phyloP scores from a whole-genome alignment of 92 coral and sea anemone genomes.

The Ricordea florida region DNA sequence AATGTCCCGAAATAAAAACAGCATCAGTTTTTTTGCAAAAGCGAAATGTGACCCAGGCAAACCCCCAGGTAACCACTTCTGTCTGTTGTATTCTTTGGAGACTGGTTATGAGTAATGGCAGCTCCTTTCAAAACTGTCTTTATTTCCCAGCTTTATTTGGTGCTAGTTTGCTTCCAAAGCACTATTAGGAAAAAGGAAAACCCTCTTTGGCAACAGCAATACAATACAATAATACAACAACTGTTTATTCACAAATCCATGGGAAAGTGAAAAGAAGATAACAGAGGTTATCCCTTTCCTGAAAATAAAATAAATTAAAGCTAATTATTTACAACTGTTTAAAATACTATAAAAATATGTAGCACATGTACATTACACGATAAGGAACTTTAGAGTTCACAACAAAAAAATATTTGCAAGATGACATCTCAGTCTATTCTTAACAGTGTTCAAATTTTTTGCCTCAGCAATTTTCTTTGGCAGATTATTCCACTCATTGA shows the following conservation, averaged over 20 bases:
- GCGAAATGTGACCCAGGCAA: too few relatives aligned
- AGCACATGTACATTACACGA: not conserved
- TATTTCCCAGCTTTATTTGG: not conserved
- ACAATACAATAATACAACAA: too few relatives aligned
- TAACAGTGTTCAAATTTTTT: slow-evolving; percentile 14
- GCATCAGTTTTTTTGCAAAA: not conserved
- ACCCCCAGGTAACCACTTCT: not conserved
- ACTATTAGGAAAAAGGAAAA: not conserved
- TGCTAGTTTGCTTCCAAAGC: not conserved
- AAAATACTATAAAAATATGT: not conserved
- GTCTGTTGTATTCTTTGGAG: not conserved
- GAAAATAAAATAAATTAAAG: not conserved
- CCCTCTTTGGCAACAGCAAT: not conserved
- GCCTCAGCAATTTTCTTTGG: slow-evolving; percentile 44
- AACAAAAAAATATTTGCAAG: not conserved
- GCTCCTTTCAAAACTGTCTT: not conserved
- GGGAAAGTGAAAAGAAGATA: slow-evolving; percentile 32
- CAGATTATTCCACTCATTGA: slow-evolving; percentile 19
- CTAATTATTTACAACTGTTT: slow-evolving; percentile 4
- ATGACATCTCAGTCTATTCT: slow-evolving; percentile 20
- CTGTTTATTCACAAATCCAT: too few relatives aligned
- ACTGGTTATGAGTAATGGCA: not conserved
- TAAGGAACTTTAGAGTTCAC: not conserved
- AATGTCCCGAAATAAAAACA: not conserved
- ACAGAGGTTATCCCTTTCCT: slow-evolving; percentile 30